Evolutionary conservation across 2,797 vertebrate species (phyloP).

Genomic region (Adelosebastes latens): DNA sequence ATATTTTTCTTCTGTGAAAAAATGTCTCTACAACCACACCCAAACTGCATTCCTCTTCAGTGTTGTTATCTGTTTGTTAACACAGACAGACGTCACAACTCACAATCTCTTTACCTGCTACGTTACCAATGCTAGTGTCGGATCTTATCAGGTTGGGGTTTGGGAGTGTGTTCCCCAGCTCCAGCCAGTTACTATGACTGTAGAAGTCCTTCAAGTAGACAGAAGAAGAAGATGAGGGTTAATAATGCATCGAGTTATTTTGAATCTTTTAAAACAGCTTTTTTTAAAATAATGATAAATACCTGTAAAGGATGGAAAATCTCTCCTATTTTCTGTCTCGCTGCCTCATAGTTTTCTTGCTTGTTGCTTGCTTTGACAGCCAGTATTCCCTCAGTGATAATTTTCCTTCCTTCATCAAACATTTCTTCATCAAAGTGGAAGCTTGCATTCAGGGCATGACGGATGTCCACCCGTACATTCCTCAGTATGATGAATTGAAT

Average conservation of each 20-base stretch:
- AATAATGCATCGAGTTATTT: background rate
- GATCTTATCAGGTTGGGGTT: constrained; percentile 70
- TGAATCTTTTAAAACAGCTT: background rate
- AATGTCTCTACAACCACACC: background rate
- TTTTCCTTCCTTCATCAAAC: constrained; percentile 56
- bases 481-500: constrained; percentile 17
- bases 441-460: constrained; percentile 22
- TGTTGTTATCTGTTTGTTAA: background rate
- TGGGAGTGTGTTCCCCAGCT: constrained; percentile 65
- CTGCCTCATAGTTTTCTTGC: constrained; percentile 55
- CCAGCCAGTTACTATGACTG: constrained; percentile 84
- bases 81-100: background rate
- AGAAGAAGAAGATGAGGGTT: background rate
- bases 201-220: constrained; percentile 80
- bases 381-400: constrained; percentile 67
- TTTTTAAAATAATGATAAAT: background rate
- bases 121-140: constrained; percentile 61
- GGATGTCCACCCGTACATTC: constrained; percentile 67
- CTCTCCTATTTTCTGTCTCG: constrained; percentile 67
- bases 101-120: constrained; percentile 70
- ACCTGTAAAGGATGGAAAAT: constrained; percentile 81
- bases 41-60: background rate
- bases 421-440: constrained; percentile 78
- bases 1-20: background rate
- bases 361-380: constrained; percentile 65